phyloP scores from a whole-genome alignment of 2,888 invertebrate genomes.

The Eristalis pertinax region DNA sequence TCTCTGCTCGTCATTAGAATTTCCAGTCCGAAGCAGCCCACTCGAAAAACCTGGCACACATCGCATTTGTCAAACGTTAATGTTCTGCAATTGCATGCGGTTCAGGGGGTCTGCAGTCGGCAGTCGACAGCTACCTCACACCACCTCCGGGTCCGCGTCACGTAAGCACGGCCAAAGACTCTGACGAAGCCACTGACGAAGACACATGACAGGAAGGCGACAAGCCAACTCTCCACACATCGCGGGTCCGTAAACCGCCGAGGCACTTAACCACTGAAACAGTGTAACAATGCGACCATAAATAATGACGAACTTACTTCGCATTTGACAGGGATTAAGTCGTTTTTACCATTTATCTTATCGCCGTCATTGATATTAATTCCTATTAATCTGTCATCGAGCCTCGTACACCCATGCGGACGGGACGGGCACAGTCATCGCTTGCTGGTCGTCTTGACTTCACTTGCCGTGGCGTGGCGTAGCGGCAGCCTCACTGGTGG shows the following conservation, averaged over 20 bases:
- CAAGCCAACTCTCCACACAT: conserved; percentile 26
- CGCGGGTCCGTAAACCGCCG: conserved; percentile 4
- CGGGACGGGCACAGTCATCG: not conserved
- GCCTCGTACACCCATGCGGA: conserved; percentile 5
- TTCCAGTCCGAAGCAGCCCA: conserved; percentile 44
- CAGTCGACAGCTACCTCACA: not conserved
- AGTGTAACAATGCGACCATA: conserved; percentile 54
- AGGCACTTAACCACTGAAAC: not conserved
- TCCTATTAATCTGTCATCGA: conserved; percentile 69
- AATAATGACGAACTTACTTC: conserved; percentile 70
- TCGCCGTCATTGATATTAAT: conserved; percentile 68
- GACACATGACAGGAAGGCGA: conserved; percentile 52
- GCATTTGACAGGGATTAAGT: conserved; percentile 68
- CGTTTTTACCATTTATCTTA: conserved; percentile 69
- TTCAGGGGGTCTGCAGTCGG: not conserved
- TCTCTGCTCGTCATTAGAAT: conserved; percentile 59
- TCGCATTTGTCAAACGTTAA: conserved; percentile 61
- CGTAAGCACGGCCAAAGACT: conserved; percentile 29
- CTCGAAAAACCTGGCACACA: conserved; percentile 27
- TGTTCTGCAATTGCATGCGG: conserved; percentile 38
- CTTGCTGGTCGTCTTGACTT: not conserved
- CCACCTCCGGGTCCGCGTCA: conserved; percentile 4
- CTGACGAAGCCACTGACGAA: conserved; percentile 48
- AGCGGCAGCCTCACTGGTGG: not conserved
- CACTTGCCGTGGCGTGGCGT: not conserved